Evolutionary conservation across 2,113 vertebrate genomes (phyloP).

Genomic region (Tachysurus vachellii): DNA sequence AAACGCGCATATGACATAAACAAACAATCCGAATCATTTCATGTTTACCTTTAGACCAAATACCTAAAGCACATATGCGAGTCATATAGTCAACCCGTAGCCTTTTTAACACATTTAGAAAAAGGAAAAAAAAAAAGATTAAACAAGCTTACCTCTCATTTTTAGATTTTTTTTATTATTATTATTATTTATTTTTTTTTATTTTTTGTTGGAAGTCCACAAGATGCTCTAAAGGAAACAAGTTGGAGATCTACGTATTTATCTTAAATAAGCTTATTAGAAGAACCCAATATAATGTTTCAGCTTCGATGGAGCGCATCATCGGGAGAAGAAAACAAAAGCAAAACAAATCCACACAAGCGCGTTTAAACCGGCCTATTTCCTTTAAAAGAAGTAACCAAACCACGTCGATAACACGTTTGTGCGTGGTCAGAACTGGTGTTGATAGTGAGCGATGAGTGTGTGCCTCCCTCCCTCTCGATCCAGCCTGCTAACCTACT

Average conservation of each 20-base stretch:
- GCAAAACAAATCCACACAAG: neutral
- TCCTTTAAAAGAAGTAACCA: neutral
- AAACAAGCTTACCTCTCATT: conserved; percentile 73
- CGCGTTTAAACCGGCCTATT: neutral
- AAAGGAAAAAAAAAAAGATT: no score
- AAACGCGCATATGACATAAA: neutral
- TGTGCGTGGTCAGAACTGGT: neutral
- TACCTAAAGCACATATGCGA: no score
- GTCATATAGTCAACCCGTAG: no score
- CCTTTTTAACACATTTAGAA: no score
- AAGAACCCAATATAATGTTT: conserved; percentile 31
- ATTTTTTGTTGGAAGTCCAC: conserved; percentile 35
- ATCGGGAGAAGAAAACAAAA: neutral
- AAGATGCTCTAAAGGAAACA: conserved; percentile 20
- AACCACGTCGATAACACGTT: neutral
- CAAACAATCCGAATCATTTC: neutral
- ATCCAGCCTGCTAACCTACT: conserved; percentile 79
- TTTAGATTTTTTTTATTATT: conserved; percentile 32
- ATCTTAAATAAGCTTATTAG: conserved; percentile 27
- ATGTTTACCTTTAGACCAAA: neutral
- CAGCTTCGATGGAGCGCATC: conserved; percentile 35
- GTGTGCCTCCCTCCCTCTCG: conserved; percentile 65
- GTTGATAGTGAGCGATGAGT: neutral
- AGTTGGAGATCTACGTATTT: conserved; percentile 25
- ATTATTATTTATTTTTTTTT: conserved; percentile 37